Conservation (phyloP, 53 echinoderm and acorn worm species). For the Henricia sp. region DNA sequence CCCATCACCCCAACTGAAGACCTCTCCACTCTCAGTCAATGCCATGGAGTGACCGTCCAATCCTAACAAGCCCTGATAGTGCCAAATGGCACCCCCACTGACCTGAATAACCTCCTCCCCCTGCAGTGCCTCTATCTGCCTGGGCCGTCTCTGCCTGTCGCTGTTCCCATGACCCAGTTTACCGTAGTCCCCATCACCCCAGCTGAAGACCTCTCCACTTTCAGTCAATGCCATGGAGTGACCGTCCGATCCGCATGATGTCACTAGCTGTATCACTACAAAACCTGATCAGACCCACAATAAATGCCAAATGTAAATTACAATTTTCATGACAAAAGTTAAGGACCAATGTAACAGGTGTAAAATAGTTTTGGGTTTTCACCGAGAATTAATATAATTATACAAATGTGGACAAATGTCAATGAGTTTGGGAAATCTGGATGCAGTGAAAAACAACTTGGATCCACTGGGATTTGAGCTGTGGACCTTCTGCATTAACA, state of each 20-base stretch:
- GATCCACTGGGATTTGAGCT: too few relatives aligned
- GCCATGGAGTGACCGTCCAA: constrained; percentile 99
- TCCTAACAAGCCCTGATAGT: too few relatives aligned
- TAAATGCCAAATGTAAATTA: not conserved
- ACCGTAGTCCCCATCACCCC: constrained; percentile 99
- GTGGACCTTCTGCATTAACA: too few relatives aligned
- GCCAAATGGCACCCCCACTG: too few relatives aligned
- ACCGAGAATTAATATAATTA: too few relatives aligned
- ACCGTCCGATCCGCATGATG: constrained; percentile 98
- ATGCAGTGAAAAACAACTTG: too few relatives aligned
- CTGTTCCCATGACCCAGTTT: constrained; percentile 99
- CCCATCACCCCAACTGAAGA: constrained; percentile 99
- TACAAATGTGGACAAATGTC: too few relatives aligned
- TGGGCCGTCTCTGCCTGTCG: constrained; percentile 92
- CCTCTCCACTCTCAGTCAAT: constrained; percentile 98
- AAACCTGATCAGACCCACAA: too few relatives aligned
- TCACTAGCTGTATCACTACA: constrained; percentile 97
- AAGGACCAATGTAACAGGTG: too few relatives aligned
- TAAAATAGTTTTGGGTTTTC: too few relatives aligned
- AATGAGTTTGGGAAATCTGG: too few relatives aligned
- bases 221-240: constrained; percentile 99
- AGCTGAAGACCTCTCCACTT: constrained; percentile 99
- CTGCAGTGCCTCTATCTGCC: constrained; percentile 94
- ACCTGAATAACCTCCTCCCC: constrained; percentile 97
- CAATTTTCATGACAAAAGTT: too few relatives aligned